Percentiles rank a stretch among this genome's conserved stretches.
Conservation (phyloP, 2,113 vertebrate genomes). For the Opisthocomus hoazin region DNA sequence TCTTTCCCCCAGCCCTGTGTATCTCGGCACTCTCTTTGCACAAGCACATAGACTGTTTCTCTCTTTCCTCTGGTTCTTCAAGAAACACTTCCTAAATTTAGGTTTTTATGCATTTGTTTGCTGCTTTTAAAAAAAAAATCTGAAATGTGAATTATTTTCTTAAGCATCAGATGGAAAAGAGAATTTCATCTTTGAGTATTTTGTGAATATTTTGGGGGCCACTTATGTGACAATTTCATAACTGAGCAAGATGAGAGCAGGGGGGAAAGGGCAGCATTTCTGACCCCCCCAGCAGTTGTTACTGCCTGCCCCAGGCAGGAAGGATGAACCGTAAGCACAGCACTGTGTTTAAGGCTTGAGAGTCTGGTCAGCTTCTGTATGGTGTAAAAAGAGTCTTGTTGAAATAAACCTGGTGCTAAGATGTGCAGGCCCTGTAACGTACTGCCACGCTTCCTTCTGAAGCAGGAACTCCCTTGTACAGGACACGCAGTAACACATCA, state of each 20-base stretch:
- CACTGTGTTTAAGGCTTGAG: background rate
- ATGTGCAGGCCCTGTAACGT: background rate
- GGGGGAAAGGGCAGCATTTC: background rate
- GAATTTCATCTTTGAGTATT: background rate
- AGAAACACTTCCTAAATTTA: constrained; percentile 43
- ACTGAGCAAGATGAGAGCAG: background rate
- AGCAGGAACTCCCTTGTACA: background rate
- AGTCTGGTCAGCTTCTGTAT: background rate
- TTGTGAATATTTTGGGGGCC: background rate
- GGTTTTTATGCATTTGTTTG: constrained; percentile 40
- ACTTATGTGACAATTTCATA: background rate
- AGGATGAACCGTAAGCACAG: background rate
- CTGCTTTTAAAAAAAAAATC: background rate
- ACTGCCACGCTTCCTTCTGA: constrained; percentile 8
- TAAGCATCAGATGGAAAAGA: constrained; percentile 36
- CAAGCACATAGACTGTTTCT: background rate
- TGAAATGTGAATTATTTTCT: constrained; percentile 63
- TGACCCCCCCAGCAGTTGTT: background rate
- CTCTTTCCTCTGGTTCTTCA: constrained; percentile 43
- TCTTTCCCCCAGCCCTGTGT: background rate
- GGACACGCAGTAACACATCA: background rate
- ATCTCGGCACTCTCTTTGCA: constrained; percentile 11
- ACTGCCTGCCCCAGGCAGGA: background rate
- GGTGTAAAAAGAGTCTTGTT: background rate
- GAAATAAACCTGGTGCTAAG: constrained; percentile 50